Percentiles rank a stretch among this genome's conserved stretches.
These are phyloP conservation scores for Andrena bucephala DNA, from an alignment of 2,888 invertebrate genomes.

Conservation along the genomic window DNA sequence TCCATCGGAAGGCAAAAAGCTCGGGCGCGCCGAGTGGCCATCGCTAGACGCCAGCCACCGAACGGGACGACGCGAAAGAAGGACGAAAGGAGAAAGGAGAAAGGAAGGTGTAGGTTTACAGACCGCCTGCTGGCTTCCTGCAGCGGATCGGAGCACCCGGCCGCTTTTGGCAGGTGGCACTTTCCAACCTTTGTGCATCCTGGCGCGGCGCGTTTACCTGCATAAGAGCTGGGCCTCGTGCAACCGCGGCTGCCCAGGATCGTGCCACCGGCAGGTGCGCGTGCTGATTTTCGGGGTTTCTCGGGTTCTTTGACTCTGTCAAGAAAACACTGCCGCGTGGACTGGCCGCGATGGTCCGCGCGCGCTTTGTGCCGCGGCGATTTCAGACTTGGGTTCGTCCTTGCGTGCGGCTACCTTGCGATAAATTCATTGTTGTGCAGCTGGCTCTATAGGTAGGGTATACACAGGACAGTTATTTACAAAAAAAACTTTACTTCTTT, in stretches of 20 bases:
- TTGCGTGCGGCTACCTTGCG: too few species aligned
- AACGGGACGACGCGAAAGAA: conserved; percentile 38
- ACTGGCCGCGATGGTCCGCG: background rate
- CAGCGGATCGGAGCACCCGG: conserved; percentile 65
- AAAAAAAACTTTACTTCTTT: too few species aligned
- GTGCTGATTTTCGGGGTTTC: conserved; percentile 56
- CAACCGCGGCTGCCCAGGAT: conserved; percentile 55
- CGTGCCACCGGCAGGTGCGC: conserved; percentile 68
- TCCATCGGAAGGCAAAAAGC: conserved; percentile 5
- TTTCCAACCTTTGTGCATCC: conserved; percentile 77
- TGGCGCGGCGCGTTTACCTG: conserved; percentile 72
- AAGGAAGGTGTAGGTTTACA: conserved; percentile 63
- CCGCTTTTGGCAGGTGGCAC: conserved; percentile 73
- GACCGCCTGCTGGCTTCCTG: conserved; percentile 68
- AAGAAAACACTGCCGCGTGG: conserved; percentile 29
- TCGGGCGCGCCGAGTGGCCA: conserved; percentile 10
- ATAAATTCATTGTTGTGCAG: too few species aligned
- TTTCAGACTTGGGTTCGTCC: too few species aligned
- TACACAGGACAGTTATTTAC: too few species aligned
- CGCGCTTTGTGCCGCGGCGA: too few species aligned
- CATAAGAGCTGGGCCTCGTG: conserved; percentile 64
- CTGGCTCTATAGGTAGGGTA: too few species aligned
- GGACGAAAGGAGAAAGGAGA: conserved; percentile 54
- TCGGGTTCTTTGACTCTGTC: conserved; percentile 53
- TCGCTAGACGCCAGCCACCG: conserved; percentile 35